Conservation (phyloP, 2,888 invertebrate species). For the Micoletzkya japonica region DNA sequence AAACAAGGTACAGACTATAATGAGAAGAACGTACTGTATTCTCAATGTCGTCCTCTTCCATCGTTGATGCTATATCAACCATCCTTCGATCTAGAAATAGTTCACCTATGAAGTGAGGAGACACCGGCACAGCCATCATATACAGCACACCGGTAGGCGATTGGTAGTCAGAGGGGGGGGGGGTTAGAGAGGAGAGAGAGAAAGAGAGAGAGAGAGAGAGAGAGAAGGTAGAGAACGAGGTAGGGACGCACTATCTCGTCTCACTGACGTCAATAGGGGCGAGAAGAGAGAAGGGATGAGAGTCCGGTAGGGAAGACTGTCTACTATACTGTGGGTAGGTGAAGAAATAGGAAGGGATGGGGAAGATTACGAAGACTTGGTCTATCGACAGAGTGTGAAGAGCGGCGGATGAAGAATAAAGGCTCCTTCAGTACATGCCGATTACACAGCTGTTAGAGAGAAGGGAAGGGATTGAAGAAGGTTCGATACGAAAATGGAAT, state of each 20-base stretch:
- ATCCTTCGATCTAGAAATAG: background rate
- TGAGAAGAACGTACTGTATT: conserved; percentile 15
- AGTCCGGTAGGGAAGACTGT: background rate
- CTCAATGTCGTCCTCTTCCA: conserved; percentile 25
- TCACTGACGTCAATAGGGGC: background rate
- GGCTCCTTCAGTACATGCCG: background rate
- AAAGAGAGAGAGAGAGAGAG: conserved; percentile 3
- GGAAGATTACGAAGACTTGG: background rate
- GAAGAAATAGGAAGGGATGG: conserved; percentile 5
- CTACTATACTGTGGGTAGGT: too few relatives aligned
- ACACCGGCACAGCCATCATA: conserved; percentile 30
- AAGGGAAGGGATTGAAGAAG: background rate
- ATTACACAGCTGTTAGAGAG: background rate
- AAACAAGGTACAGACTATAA: background rate
- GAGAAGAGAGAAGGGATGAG: background rate
- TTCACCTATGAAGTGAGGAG: background rate
- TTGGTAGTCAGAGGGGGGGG: background rate
- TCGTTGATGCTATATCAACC: conserved; percentile 18
- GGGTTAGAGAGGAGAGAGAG: background rate
- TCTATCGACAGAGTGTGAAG: conserved; percentile 8
- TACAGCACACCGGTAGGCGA: conserved; percentile 6
- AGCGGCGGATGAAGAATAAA: background rate
- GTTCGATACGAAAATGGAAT: background rate
- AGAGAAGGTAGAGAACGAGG: background rate
- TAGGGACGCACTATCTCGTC: background rate